phyloP scores from a whole-genome alignment of 2,113 vertebrate species.

The Ifrita kowaldi region DNA sequence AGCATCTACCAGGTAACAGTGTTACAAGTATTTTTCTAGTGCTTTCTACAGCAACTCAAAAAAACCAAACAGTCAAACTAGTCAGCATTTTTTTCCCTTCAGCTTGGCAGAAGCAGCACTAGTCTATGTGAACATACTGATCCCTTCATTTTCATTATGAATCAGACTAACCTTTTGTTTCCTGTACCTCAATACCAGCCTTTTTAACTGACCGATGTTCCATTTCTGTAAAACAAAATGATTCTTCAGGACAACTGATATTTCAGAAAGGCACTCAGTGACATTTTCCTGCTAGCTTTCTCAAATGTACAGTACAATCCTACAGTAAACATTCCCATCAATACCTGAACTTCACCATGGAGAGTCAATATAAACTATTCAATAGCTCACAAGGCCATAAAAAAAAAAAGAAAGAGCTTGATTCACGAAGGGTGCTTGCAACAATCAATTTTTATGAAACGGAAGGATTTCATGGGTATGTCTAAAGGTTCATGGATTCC shows the following conservation, averaged over 20 bases:
- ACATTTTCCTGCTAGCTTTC: constrained; percentile 7
- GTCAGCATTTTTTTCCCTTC: neutral
- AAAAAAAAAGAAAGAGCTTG: neutral
- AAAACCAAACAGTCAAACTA: neutral
- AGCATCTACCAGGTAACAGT: neutral
- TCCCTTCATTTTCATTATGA: constrained; percentile 11
- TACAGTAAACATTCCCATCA: neutral
- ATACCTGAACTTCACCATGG: neutral
- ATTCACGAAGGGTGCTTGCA: neutral
- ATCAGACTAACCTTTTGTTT: constrained; percentile 84
- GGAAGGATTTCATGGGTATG: neutral
- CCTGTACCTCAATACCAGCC: constrained; percentile 89
- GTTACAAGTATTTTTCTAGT: neutral
- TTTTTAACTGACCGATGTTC: constrained; percentile 97
- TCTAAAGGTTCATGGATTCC: neutral
- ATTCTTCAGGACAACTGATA: constrained; percentile 33
- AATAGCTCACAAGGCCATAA: neutral
- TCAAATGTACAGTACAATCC: neutral
- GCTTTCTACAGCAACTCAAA: neutral
- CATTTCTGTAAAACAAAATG: constrained; percentile 78
- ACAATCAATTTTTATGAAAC: neutral
- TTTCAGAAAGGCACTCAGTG: constrained; percentile 33
- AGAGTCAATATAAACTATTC: neutral
- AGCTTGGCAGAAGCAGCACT: neutral
- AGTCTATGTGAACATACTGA: neutral